These are phyloP conservation scores for Autographa pulchrina DNA, from an alignment of 2,888 invertebrate species.

Conservation along the genomic window DNA sequence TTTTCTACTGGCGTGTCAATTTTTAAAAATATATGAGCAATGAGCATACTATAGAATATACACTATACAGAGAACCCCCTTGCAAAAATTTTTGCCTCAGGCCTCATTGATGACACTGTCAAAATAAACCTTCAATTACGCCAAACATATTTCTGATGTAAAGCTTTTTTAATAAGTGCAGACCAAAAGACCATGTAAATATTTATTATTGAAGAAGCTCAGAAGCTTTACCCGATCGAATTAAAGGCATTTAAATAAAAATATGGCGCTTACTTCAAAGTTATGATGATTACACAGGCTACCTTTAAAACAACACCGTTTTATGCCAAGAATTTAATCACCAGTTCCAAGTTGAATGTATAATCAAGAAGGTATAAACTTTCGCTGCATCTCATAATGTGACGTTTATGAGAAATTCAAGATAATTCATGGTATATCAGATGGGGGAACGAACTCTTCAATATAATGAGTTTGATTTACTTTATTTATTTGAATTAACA, in stretches of 20 bases:
- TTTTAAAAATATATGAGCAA: no score
- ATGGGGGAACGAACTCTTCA: neutral
- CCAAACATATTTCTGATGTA: neutral
- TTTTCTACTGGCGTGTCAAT: no score
- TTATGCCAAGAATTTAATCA: conserved; percentile 10
- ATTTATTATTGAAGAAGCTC: neutral
- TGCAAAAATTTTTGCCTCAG: neutral
- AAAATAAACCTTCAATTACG: conserved; percentile 2
- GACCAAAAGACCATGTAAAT: conserved; percentile 1
- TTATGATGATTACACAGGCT: conserved; percentile 32
- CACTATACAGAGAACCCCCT: no score
- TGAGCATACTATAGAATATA: no score
- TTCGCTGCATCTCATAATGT: conserved; percentile 26
- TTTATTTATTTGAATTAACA: no score
- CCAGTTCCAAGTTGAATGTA: conserved; percentile 13
- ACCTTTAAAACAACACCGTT: neutral
- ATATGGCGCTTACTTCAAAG: conserved; percentile 12
- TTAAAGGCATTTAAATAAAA: conserved; percentile 15
- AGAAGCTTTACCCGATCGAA: conserved; percentile 16
- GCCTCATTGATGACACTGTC: neutral
- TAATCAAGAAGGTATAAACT: conserved; percentile 25
- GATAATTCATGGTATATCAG: conserved; percentile 8
- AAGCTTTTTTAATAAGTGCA: neutral
- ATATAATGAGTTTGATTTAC: neutral
- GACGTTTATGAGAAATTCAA: conserved; percentile 12